Conservation (phyloP, 2,888 invertebrate genomes). For the Tigriopus californicus region DNA sequence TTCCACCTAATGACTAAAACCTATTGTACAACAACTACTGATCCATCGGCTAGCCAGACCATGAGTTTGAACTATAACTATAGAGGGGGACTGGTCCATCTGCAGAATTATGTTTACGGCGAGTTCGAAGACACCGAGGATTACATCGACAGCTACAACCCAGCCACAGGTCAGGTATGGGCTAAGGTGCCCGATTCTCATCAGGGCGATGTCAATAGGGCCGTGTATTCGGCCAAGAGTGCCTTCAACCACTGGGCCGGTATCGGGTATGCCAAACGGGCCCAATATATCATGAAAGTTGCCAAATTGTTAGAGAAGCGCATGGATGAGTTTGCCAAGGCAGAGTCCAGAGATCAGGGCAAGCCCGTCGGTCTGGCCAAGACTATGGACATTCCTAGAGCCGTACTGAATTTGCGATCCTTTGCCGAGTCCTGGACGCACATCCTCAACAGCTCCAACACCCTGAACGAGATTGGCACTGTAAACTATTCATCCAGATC, state of each 20-base stretch:
- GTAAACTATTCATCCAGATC: constrained; percentile 32
- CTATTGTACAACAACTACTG: too few species aligned
- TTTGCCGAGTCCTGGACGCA: constrained; percentile 30
- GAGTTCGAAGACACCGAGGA: constrained; percentile 24
- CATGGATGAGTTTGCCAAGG: constrained; percentile 31
- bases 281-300: constrained; percentile 28
- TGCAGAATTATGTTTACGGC: constrained; percentile 30
- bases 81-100: constrained; percentile 1
- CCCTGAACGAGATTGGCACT: constrained; percentile 21
- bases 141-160: constrained; percentile 29
- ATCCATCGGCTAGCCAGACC: too few species aligned
- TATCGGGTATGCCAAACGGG: constrained; percentile 27
- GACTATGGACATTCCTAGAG: constrained; percentile 34
- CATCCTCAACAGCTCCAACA: constrained; percentile 19
- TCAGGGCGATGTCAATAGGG: constrained; percentile 22
- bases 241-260: constrained; percentile 34
- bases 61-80: too few species aligned
- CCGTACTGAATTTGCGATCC: constrained; percentile 33
- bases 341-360: constrained; percentile 36
- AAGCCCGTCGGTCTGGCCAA: constrained; percentile 33
- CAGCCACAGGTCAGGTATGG: constrained; percentile 29
- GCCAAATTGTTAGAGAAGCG: constrained; percentile 33
- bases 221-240: constrained; percentile 29
- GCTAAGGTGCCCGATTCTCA: constrained; percentile 31
- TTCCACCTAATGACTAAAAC: too few species aligned